phyloP scores from a whole-genome alignment of 1,140 invertebrate genomes.

The Sipha flava region DNA sequence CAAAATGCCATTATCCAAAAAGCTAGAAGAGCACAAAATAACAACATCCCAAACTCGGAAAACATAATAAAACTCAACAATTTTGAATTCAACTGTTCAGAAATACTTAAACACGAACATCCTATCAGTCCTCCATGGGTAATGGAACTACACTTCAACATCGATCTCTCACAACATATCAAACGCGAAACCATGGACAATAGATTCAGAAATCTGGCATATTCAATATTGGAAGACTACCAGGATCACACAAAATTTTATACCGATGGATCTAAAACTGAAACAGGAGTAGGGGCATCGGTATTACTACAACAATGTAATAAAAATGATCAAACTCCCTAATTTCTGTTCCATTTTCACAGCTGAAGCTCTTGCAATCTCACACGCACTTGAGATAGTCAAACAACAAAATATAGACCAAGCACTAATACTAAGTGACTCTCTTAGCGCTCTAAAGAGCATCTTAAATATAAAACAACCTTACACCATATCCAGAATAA shows the following conservation, averaged over 20 bases:
- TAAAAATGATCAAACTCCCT: not conserved
- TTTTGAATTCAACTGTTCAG: no score
- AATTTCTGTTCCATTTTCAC: not conserved
- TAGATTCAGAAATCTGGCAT: no score
- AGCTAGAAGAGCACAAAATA: no score
- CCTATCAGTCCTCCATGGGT: no score
- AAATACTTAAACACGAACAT: no score
- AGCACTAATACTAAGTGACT: not conserved
- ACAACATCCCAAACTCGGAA: no score
- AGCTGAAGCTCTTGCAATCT: not conserved
- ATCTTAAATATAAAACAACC: not conserved
- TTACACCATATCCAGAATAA: not conserved
- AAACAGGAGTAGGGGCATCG: not conserved
- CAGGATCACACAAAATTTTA: no score
- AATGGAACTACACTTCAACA: no score
- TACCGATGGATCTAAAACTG: not conserved
- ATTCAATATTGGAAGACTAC: no score
- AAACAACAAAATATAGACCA: not conserved
- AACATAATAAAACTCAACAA: no score
- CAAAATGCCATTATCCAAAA: not conserved
- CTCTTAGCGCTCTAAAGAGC: not conserved
- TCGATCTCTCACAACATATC: no score
- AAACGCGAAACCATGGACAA: no score
- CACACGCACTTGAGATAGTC: not conserved
- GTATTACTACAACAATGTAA: not conserved